These are phyloP conservation scores for Polyergus mexicanus DNA, from an alignment of 1,140 invertebrate species.

Conservation along the genomic window DNA sequence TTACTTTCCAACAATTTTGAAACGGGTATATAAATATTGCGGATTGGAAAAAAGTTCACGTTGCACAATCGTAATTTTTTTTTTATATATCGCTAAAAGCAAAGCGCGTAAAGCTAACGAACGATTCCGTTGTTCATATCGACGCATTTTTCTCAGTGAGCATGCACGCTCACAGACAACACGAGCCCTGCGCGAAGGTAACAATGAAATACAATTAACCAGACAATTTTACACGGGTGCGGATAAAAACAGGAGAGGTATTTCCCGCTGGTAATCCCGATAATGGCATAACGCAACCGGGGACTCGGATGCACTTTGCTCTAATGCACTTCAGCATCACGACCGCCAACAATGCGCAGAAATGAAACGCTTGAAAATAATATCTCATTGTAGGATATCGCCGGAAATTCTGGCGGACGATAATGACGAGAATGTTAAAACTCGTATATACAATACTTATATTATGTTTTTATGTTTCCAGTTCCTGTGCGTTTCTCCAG, in stretches of 20 bases:
- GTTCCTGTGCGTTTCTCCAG: neutral
- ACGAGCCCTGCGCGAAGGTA: neutral
- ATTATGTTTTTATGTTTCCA: constrained; percentile 5
- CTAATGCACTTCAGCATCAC: constrained; percentile 73
- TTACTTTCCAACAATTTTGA: neutral
- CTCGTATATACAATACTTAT: neutral
- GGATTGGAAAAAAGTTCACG: constrained; percentile 32
- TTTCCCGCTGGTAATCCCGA: constrained; percentile 75
- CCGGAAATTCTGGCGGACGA: constrained; percentile 39
- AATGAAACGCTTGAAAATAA: constrained; percentile 64
- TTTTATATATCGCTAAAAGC: constrained; percentile 20
- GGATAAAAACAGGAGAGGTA: constrained; percentile 68
- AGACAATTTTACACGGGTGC: constrained; percentile 67
- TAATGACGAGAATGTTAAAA: constrained; percentile 2
- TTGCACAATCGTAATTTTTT: constrained; percentile 30
- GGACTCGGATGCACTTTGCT: constrained; percentile 73
- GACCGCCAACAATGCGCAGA: constrained; percentile 47
- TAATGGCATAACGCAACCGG: constrained; percentile 75
- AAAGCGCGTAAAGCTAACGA: constrained; percentile 25
- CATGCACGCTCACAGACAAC: neutral
- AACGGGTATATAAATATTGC: neutral
- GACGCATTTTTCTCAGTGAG: constrained; percentile 18
- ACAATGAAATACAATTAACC: constrained; percentile 72
- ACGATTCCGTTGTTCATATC: constrained; percentile 27
- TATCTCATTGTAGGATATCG: constrained; percentile 32